Conservation (phyloP, 2,113 vertebrate genomes). For the Tylochromis polylepis region DNA sequence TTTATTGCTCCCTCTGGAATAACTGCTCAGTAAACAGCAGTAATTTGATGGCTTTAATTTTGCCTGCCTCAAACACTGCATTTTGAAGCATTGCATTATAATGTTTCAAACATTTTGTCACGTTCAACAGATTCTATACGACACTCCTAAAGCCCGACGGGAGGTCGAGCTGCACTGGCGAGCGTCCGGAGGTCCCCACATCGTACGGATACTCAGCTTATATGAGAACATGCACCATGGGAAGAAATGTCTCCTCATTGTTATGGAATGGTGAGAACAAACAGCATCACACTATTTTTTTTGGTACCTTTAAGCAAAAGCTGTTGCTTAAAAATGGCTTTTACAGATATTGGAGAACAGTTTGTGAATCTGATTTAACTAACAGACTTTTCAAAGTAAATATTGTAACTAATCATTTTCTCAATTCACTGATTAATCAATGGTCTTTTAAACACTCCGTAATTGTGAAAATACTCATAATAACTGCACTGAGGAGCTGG, state of each 20-base stretch:
- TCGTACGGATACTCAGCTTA: conserved; percentile 72
- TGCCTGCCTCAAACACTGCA: background rate
- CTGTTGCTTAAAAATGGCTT: background rate
- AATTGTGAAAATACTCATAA: background rate
- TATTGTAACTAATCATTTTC: background rate
- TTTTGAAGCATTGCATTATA: background rate
- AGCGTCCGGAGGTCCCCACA: conserved; percentile 86
- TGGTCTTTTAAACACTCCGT: background rate
- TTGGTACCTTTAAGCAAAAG: background rate
- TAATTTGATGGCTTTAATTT: background rate
- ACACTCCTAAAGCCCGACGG: conserved; percentile 89
- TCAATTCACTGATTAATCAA: background rate
- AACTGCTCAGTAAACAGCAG: background rate
- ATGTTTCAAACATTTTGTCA: background rate
- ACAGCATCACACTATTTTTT: background rate
- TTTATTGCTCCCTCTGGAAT: background rate
- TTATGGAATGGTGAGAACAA: conserved; percentile 63
- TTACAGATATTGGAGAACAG: background rate
- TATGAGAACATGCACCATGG: conserved; percentile 61
- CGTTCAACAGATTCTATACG: conserved; percentile 75
- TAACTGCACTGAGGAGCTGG: background rate
- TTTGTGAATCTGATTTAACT: background rate
- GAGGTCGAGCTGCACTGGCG: conserved; percentile 92
- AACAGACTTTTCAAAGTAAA: background rate
- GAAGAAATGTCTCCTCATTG: conserved; percentile 59